Base-by-base conservation (phyloP, 2,888 invertebrate species). In the Tenodera sinensis region DNA sequence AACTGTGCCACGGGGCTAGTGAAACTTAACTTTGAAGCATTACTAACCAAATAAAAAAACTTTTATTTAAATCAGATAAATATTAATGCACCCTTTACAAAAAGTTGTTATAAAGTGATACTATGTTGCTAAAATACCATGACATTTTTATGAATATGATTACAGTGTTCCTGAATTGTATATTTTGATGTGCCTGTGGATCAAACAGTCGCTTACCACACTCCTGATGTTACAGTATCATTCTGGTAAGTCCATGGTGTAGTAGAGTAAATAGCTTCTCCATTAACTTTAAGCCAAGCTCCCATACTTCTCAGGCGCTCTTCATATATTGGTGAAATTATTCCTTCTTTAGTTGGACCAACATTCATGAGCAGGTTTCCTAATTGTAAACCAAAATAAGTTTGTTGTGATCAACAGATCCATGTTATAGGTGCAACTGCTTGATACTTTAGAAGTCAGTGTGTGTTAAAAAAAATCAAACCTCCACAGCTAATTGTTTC, bases 301-400 rank as follows among this genome's bases (percentile, higher is more conserved):
- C 98, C 98, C 91, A 98, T 94, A 91, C 96, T 95, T 20, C 95
- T 93, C 0, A 98, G 94, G 84, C 98, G 95, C 92, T 98, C 98
- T 94, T 98, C 96, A 93, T 96, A 98, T 92, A 98, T 96, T 0
- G 97, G 97, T 6, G 95, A 93, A 91, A 99, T 98, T 9, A 96
- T 96, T 7, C 98, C 98, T 91, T 98, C 97, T 92, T 96, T 97
- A 0, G 98, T 97, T 27, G 98, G 98, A 0, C 98, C 98, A 9
- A 98, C 95, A 92, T 98, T 98, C 92, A 98, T 95, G 27, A 97
- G 93, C 28, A 96, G 94, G 92, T 98, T 98, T 0, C 54, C 54
- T 71, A 20, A 6, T 20, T 1, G 54, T 25, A 15, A 71, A 25
- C 6, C 20, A 71, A 71, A 71, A 20, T 3, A 42, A 42, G 9